Evolutionary conservation across 2,888 invertebrate species (phyloP).

Genomic region (Philopedon plagiatum): DNA sequence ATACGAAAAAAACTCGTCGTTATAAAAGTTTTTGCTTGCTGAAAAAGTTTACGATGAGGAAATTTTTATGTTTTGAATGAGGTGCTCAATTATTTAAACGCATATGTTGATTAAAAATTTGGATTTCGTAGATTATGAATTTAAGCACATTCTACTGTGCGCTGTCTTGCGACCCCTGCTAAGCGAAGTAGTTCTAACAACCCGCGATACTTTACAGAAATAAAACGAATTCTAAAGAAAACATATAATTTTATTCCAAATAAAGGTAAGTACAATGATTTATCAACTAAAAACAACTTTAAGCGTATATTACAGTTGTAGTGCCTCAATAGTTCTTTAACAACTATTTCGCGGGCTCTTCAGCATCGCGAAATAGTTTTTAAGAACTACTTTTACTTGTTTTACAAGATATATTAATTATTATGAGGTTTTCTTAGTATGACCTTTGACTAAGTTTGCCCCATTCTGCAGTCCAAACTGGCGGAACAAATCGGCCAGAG

Average conservation of each 20-base stretch:
- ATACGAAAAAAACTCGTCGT: too few species aligned
- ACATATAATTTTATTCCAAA: conserved; percentile 8
- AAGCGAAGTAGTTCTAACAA: too few species aligned
- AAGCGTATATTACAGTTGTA: conserved; percentile 18
- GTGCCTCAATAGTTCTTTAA: background rate
- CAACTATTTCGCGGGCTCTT: background rate
- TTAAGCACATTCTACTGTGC: too few species aligned
- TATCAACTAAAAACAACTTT: conserved; percentile 9
- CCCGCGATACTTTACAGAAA: background rate
- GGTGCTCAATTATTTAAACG: too few species aligned
- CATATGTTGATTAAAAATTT: too few species aligned
- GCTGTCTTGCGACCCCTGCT: too few species aligned
- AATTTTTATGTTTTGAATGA: too few species aligned
- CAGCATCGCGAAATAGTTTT: background rate
- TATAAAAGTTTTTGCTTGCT: too few species aligned
- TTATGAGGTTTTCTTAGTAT: conserved; percentile 15
- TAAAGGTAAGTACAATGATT: conserved; percentile 5
- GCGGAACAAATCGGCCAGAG: conserved; percentile 62
- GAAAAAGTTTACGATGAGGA: too few species aligned
- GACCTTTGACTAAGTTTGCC: conserved; percentile 61
- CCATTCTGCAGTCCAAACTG: conserved; percentile 64
- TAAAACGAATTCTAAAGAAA: conserved; percentile 1
- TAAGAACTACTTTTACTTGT: background rate
- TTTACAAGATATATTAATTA: background rate
- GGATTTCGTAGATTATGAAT: too few species aligned